Base-by-base conservation (phyloP, 2,888 invertebrate species). In the Patella pellucida region DNA sequence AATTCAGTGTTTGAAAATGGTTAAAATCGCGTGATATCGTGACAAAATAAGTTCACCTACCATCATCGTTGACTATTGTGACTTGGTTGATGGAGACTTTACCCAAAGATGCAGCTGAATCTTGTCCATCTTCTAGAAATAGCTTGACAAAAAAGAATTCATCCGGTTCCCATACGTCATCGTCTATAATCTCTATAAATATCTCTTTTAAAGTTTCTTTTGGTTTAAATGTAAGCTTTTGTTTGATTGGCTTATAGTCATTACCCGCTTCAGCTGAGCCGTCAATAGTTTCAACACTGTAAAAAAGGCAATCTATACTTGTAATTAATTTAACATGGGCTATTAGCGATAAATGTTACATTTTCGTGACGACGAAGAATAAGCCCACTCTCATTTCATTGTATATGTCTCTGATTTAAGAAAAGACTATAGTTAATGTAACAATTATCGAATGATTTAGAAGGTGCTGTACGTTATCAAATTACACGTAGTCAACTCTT, bases 111-210 rank as follows among this genome's bases (percentile, higher is more conserved):
- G 92, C 91, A 19, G 90, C 86, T 5, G 89, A 84, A 11, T 90
- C 87, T 12, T 85, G 84, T 73, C 86, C 88, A 79, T 87, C 88
- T 54, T 83, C 75, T 23, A 88, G 52, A 74, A 78, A 83, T 7
- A 94, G 85, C 82, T 93, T 92, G 31, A 93, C 91, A 86, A 93
- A 93, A 88, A 94, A 94, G 79, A 93, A 93, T 87, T 93, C 93
- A 85, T 93, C 93, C 0, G 93, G 93, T 87, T 93, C 93, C 93
- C 93, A 94, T 78, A 93, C 92, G 77, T 92, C 92, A 82, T 93
- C 93, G 76, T 93, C 92, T 12, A 93, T 89, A 76, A 93, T 92
- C 79, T 92, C 92, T 2, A 93, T 89, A 50, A 88, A 88, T 15
- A 93, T 83, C 80, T 91, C 87, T 84, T 92, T 92, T 78, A 92